A percentile compares a stretch with the other conserved stretches of the same genome.
Conservation (phyloP, 2,888 invertebrate genomes). For the Eristalis pertinax region DNA sequence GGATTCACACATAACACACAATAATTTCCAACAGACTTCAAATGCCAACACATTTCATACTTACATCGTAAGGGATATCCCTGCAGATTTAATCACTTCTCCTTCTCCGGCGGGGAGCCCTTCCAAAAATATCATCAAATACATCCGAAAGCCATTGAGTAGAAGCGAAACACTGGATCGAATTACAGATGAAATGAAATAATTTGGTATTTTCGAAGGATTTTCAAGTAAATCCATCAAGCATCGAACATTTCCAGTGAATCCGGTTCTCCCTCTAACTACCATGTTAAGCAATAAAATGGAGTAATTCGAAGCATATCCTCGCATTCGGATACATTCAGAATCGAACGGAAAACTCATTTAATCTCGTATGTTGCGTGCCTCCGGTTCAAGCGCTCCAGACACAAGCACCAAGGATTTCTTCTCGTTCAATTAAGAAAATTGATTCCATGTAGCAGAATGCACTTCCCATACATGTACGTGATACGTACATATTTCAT, state of each 20-base stretch:
- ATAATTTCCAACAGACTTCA: neutral
- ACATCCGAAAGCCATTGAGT: neutral
- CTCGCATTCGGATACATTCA: neutral
- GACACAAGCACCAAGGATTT: conserved; percentile 14
- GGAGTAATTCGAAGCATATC: neutral
- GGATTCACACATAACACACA: neutral
- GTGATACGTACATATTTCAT: conserved; percentile 1
- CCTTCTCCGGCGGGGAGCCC: neutral
- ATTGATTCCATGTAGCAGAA: conserved; percentile 20
- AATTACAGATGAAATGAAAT: conserved; percentile 2
- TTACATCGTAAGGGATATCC: neutral
- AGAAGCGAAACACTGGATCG: neutral
- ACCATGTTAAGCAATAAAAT: neutral
- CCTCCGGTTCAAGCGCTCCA: neutral
- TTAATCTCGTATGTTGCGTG: neutral
- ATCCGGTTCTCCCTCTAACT: neutral
- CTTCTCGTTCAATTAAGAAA: conserved; percentile 32
- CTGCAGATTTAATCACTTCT: neutral
- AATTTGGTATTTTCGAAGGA: neutral
- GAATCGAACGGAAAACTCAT: conserved; percentile 8
- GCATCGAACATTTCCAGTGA: neutral
- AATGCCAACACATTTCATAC: neutral
- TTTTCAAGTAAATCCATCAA: conserved; percentile 1
- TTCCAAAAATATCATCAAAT: neutral
- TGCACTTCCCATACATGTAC: neutral